Conservation (phyloP, 2,113 vertebrate genomes). For the Hippoglossus stenolepis region DNA sequence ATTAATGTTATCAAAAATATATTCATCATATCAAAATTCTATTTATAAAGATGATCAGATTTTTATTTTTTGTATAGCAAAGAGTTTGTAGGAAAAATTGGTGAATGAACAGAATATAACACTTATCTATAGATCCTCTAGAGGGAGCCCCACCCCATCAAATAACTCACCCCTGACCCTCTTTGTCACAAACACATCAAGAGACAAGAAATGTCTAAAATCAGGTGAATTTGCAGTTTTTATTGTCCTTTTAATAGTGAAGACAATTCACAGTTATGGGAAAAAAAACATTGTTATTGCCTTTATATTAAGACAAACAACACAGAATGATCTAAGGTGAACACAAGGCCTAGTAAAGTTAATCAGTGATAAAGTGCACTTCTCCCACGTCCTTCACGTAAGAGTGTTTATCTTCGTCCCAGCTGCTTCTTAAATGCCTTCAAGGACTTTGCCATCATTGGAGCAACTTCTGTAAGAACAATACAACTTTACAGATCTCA, state of each 20-base stretch:
- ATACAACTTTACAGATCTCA: not conserved
- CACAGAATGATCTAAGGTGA: constrained; percentile 33
- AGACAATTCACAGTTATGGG: constrained; percentile 8
- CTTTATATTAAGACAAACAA: constrained; percentile 32
- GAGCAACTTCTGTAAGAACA: constrained; percentile 82
- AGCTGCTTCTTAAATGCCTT: constrained; percentile 84
- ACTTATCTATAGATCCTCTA: constrained; percentile 42
- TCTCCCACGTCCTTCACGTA: constrained; percentile 19
- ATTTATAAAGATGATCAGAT: not conserved
- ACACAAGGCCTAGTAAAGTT: constrained; percentile 19
- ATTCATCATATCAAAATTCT: not conserved
- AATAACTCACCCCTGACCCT: not conserved
- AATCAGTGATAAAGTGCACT: constrained; percentile 37
- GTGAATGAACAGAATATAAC: not conserved
- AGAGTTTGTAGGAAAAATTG: too few relatives aligned
- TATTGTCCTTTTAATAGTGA: constrained; percentile 64
- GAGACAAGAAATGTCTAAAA: constrained; percentile 20
- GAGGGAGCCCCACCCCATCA: constrained; percentile 64
- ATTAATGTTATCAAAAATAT: not conserved
- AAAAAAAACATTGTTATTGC: constrained; percentile 24
- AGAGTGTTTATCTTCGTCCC: constrained; percentile 72
- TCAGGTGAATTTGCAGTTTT: constrained; percentile 36
- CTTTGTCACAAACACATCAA: not conserved
- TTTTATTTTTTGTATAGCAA: not conserved
- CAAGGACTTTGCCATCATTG: constrained; percentile 90